Percentiles rank a stretch among this genome's conserved stretches.
Conservation (phyloP, 1,140 invertebrate genomes). For the Caenorhabditis remanei region DNA sequence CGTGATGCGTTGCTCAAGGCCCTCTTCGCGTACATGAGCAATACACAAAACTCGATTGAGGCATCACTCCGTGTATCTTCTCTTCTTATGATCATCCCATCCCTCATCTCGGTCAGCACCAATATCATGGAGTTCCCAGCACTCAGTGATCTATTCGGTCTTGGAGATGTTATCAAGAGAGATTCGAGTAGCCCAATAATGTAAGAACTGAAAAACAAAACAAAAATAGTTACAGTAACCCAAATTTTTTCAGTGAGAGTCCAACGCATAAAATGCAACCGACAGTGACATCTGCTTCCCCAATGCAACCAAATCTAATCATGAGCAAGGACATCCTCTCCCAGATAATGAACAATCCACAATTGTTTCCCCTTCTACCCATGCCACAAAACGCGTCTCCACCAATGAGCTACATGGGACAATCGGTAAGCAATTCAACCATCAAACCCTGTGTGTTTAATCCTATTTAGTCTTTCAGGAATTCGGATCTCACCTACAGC, state of each 20-base stretch:
- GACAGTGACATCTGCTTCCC: background rate
- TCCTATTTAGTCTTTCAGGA: slow-evolving; percentile 35
- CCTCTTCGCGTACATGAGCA: slow-evolving; percentile 69
- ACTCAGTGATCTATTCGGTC: slow-evolving; percentile 70
- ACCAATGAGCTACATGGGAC: slow-evolving; percentile 36
- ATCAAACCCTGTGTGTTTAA: background rate
- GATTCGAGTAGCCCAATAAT: slow-evolving; percentile 45
- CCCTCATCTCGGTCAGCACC: slow-evolving; percentile 66
- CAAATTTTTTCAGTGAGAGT: slow-evolving; percentile 36
- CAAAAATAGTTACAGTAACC: background rate
- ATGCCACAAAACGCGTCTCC: slow-evolving; percentile 5
- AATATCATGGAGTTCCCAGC: slow-evolving; percentile 65
- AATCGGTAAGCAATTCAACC: slow-evolving; percentile 1
- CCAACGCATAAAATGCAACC: background rate
- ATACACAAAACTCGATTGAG: slow-evolving; percentile 64
- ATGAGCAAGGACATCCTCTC: slow-evolving; percentile 24
- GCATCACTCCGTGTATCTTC: slow-evolving; percentile 70
- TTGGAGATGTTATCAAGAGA: slow-evolving; percentile 66
- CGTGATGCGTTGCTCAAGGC: slow-evolving; percentile 71
- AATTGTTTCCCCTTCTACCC: slow-evolving; percentile 22
- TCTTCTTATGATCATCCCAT: slow-evolving; percentile 72
- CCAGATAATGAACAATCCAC: slow-evolving; percentile 38
- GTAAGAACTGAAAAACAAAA: background rate
- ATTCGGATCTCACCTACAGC: slow-evolving; percentile 16
- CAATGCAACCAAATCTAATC: background rate